Base-by-base conservation (phyloP, 2,888 invertebrate species). In the Caenorhabditis sp. region DNA sequence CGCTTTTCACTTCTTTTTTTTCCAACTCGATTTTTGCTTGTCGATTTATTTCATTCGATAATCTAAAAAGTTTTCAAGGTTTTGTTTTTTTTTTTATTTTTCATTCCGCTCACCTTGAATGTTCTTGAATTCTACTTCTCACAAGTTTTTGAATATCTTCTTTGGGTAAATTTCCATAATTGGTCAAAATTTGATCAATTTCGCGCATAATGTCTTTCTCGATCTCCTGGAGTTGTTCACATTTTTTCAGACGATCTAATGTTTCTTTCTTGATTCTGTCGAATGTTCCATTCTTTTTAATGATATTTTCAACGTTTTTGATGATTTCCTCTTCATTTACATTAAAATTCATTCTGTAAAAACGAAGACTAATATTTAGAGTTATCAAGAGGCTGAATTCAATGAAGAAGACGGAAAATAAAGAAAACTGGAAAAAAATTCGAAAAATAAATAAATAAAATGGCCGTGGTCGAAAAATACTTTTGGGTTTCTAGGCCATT, bases 251-350 rank as follows among this genome's bases (percentile, higher is more conserved):
- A 10, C 62, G 26, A 27, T 69, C 69, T 12, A 57, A 62, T 14
- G 60, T 55, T 51, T 69, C 58, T 53, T 69, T 73, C 8, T 69
- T 58, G 14, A 73, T 51, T 63, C 59, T 69, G 49, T 73, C 73
- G 55, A 69, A 73, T 8, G 60, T 66, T 49, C 73, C 73, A 4
- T 43, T 65, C 21, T 66, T 73, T 53, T 73, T 73, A 5, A 73
- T 27, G 23, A 54, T 62, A 26, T 24, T 51, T 1, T 73, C 69
- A 19, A 73, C 73, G 31, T 43, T 65, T 23, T 27, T 62, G 8
- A 53, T 27, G 1, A 73, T 73, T 23, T 31, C 59, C 0, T 63
- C 60, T 21, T 73, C 65, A 43, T 72, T 62, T 5, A 67, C 31
- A 21, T 57, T 27, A 10, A 27, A 2, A 27, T 36, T 1, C 3